Evolutionary conservation across 2,113 vertebrate species (phyloP).

Genomic region (Diadophis punctatus): DNA sequence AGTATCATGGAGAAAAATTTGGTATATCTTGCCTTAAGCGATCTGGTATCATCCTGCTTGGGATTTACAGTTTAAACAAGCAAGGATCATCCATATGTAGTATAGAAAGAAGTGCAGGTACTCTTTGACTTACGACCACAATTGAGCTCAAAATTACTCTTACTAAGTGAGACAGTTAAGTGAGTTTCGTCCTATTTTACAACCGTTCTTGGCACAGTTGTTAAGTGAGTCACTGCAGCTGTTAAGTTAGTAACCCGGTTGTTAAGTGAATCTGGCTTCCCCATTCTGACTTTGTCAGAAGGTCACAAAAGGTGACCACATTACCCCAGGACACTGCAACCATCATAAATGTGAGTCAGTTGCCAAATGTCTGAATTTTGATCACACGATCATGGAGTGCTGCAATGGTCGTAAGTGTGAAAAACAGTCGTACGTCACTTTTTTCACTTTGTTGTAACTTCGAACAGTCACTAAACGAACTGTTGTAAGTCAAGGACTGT

Average conservation of each 20-base stretch:
- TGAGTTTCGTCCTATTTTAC: neutral
- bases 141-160: neutral
- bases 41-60: neutral
- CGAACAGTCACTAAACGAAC: neutral
- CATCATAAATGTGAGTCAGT: neutral
- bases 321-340: neutral
- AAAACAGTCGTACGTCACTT: neutral
- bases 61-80: neutral
- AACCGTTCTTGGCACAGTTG: neutral
- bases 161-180: neutral
- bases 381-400: neutral
- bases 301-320: neutral
- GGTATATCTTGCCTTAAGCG: neutral
- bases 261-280: neutral
- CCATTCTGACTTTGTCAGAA: neutral
- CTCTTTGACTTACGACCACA: neutral
- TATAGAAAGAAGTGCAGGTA: neutral
- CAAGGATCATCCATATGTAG: neutral
- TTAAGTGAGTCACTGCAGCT: neutral
- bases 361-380: neutral
- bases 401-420: neutral
- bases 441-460: neutral
- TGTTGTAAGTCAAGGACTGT: neutral
- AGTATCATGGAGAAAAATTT: neutral
- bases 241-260: neutral